Percentiles rank a stretch among this genome's conserved stretches.
These are phyloP conservation scores for Rhizoglyphus robini DNA, from an alignment of 1,140 invertebrate genomes.

Conservation along the genomic window DNA sequence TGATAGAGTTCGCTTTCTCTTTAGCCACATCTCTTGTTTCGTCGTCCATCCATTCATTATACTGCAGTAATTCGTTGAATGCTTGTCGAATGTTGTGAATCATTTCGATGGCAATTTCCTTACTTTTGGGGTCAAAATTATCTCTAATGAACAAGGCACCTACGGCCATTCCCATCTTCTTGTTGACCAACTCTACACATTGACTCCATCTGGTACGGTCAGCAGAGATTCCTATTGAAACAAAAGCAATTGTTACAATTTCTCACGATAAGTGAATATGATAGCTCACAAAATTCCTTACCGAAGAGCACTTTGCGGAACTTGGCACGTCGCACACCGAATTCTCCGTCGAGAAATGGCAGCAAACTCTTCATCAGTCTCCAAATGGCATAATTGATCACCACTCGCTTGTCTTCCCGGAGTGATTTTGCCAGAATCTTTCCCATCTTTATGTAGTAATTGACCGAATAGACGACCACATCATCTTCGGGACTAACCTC, in stretches of 20 bases:
- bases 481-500: constrained; percentile 13
- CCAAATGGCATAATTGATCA: constrained; percentile 49
- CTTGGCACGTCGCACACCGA: constrained; percentile 56
- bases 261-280: not conserved
- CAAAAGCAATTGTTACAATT: not conserved
- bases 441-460: constrained; percentile 17
- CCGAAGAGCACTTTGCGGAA: constrained; percentile 66
- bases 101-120: constrained; percentile 62
- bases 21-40: constrained; percentile 59
- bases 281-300: constrained; percentile 26
- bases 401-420: constrained; percentile 40
- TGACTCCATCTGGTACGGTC: constrained; percentile 47
- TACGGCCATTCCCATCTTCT: constrained; percentile 65
- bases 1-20: constrained; percentile 59
- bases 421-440: constrained; percentile 6
- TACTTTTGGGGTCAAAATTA: constrained; percentile 69
- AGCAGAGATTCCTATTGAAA: constrained; percentile 48
- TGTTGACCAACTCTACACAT: constrained; percentile 60
- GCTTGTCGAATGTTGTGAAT: constrained; percentile 64
- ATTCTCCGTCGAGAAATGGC: constrained; percentile 65
- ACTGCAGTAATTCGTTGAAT: constrained; percentile 55
- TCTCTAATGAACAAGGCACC: constrained; percentile 71
- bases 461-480: constrained; percentile 19
- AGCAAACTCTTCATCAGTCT: constrained; percentile 53
- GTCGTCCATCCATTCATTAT: constrained; percentile 66